Conservation (phyloP, 2,888 invertebrate species). For the Chrysomela aeneicollis region DNA sequence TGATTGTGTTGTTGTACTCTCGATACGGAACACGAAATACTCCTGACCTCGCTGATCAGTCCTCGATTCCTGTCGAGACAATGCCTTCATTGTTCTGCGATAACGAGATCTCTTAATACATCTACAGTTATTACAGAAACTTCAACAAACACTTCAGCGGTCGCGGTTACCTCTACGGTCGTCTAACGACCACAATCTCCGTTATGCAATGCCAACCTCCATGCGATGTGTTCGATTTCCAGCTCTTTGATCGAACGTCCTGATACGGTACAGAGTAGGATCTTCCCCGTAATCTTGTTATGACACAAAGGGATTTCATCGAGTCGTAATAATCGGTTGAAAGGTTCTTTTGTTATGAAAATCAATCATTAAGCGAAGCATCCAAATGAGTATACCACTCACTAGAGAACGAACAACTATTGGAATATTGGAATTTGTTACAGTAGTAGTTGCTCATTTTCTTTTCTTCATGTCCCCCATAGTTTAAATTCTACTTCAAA, state of each 20-base stretch:
- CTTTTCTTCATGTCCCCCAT: too few species aligned
- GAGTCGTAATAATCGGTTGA: neutral
- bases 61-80: conserved; percentile 49
- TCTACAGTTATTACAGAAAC: conserved; percentile 45
- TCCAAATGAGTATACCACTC: neutral
- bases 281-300: neutral
- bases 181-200: conserved; percentile 26
- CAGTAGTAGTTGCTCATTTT: too few species aligned
- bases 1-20: conserved; percentile 44
- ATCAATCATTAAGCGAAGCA: neutral
- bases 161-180: conserved; percentile 34
- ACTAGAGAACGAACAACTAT: too few species aligned
- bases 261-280: neutral
- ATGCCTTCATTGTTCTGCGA: conserved; percentile 55
- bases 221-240: conserved; percentile 16
- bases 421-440: too few species aligned
- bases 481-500: too few species aligned
- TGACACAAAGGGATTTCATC: neutral
- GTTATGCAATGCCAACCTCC: conserved; percentile 21
- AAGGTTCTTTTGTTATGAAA: neutral
- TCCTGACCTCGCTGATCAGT: conserved; percentile 49
- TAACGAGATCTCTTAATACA: conserved; percentile 51
- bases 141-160: conserved; percentile 39
- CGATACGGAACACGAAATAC: conserved; percentile 32
- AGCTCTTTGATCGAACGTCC: conserved; percentile 16